Conservation (phyloP, 2,888 invertebrate genomes). For the Timema podura region DNA sequence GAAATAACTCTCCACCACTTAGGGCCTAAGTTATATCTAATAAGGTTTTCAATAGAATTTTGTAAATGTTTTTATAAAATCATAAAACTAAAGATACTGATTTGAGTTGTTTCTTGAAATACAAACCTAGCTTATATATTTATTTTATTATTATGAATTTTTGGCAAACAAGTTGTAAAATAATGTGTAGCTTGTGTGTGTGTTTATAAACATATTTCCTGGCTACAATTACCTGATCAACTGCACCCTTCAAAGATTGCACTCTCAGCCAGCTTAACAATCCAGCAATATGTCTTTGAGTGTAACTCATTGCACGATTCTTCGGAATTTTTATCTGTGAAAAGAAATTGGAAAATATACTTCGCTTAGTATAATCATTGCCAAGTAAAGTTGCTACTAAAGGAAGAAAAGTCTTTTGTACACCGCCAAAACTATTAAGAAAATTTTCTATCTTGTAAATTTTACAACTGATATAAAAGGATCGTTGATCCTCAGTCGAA, state of each 20-base stretch:
- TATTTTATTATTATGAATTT: too few species aligned
- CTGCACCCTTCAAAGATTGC: slow-evolving; percentile 64
- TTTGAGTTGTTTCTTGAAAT: too few species aligned
- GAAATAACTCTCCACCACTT: too few species aligned
- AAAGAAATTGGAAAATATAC: slow-evolving; percentile 67
- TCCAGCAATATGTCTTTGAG: slow-evolving; percentile 65
- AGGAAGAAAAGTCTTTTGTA: slow-evolving; percentile 66
- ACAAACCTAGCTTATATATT: too few species aligned
- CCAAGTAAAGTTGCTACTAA: slow-evolving; percentile 79
- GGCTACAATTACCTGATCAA: slow-evolving; percentile 48
- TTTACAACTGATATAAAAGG: slow-evolving; percentile 58
- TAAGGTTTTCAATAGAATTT: too few species aligned
- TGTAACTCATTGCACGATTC: slow-evolving; percentile 51
- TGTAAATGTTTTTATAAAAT: too few species aligned
- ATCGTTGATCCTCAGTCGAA: not conserved
- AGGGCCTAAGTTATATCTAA: too few species aligned
- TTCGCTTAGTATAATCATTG: slow-evolving; percentile 78
- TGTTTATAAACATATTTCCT: not conserved
- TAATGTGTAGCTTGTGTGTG: not conserved
- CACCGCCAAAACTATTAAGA: slow-evolving; percentile 58
- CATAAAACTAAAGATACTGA: too few species aligned
- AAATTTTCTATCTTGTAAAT: slow-evolving; percentile 70
- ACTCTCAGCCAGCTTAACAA: slow-evolving; percentile 72
- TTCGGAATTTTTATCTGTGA: slow-evolving; percentile 58
- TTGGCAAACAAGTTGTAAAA: not conserved